phyloP scores from a whole-genome alignment of 1,140 invertebrate species.

The Tetragnatha versicolor region DNA sequence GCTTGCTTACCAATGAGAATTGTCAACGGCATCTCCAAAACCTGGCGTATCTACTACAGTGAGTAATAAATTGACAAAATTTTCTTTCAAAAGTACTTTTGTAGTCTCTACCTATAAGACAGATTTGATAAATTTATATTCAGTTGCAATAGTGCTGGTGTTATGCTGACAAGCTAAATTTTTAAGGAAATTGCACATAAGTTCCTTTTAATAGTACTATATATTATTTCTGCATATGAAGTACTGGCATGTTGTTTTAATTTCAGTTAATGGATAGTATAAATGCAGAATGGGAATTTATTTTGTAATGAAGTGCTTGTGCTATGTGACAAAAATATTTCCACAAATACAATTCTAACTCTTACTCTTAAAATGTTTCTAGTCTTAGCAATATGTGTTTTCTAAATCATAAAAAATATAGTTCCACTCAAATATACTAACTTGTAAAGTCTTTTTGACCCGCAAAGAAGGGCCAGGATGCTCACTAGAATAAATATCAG shows the following conservation, averaged over 20 bases:
- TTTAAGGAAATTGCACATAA: too few relatives aligned
- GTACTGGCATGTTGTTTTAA: too few relatives aligned
- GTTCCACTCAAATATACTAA: constrained; percentile 57
- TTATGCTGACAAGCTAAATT: too few relatives aligned
- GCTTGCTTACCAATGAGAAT: constrained; percentile 70
- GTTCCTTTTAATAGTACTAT: too few relatives aligned
- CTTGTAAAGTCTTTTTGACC: constrained; percentile 82
- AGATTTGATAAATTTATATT: not conserved
- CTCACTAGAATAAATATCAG: constrained; percentile 92
- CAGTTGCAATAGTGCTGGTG: too few relatives aligned
- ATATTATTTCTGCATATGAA: too few relatives aligned
- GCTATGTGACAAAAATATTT: too few relatives aligned
- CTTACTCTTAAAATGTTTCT: too few relatives aligned
- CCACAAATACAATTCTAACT: too few relatives aligned
- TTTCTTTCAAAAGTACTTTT: constrained; percentile 83
- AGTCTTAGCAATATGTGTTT: not conserved
- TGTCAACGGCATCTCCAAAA: constrained; percentile 75
- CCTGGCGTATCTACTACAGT: constrained; percentile 76
- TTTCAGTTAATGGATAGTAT: too few relatives aligned
- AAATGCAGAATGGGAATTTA: too few relatives aligned
- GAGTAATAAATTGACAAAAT: constrained; percentile 68
- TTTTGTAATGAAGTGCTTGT: too few relatives aligned
- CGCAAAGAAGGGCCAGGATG: constrained; percentile 88
- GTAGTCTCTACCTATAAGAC: constrained; percentile 83
- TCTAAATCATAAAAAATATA: not conserved